Conservation (phyloP, 1,140 invertebrate genomes). For the Leptinotarsa undecemlineata region DNA sequence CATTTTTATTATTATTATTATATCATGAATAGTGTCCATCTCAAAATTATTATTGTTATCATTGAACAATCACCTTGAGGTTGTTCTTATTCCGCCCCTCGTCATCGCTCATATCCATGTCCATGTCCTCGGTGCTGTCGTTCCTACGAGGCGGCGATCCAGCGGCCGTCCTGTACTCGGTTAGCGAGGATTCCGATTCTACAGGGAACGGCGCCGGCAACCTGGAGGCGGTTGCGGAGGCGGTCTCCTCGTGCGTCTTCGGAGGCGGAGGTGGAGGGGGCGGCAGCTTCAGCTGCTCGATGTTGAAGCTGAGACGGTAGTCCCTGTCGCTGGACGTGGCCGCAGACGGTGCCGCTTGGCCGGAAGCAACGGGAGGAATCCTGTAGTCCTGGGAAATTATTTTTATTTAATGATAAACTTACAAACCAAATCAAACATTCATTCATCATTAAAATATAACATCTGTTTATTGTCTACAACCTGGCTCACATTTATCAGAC, state of each 20-base stretch:
- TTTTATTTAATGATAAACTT: no score
- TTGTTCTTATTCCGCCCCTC: not conserved
- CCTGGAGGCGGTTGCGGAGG: not conserved
- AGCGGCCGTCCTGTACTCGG: not conserved
- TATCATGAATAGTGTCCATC: not conserved
- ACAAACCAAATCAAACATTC: no score
- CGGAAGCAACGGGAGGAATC: not conserved
- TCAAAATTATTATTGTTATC: not conserved
- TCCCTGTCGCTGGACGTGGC: conserved; percentile 41
- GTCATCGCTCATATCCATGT: conserved; percentile 77
- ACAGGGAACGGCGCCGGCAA: not conserved
- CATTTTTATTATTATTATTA: no score
- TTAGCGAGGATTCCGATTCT: no score
- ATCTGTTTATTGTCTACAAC: no score
- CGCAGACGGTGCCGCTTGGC: not conserved
- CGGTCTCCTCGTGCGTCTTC: conserved; percentile 17
- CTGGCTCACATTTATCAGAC: no score
- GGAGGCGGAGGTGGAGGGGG: conserved; percentile 49
- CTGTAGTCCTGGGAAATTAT: conserved; percentile 23
- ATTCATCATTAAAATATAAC: no score
- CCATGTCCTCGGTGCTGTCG: conserved; percentile 68
- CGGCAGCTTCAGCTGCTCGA: conserved; percentile 45
- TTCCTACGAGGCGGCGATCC: conserved; percentile 34
- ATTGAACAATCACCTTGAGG: conserved; percentile 2
- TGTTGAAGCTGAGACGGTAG: conserved; percentile 46